Base-by-base conservation (phyloP, 2,113 vertebrate genomes). In the Siphamia tubifer region DNA sequence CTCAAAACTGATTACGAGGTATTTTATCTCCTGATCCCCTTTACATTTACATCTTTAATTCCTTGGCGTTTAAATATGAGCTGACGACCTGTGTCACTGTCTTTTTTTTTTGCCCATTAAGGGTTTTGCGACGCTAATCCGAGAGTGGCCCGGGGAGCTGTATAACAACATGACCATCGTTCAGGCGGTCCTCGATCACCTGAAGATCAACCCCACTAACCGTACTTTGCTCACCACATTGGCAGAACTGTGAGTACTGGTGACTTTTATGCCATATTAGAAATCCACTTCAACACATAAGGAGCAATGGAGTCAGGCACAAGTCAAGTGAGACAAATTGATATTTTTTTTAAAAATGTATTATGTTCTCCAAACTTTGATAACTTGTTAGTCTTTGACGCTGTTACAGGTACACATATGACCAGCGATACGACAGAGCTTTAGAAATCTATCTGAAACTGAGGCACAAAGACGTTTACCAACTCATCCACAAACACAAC, bases 1-100 rank as follows among this genome's bases (percentile, higher is more conserved):
- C 93, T 99, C 81, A 94, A 96, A 90, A 98, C 95, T 25, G 96
- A 99, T 86, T 98, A 96, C 12, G 96, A 99, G 94, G 98, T 98
- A 91, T 3, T 69, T 40, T 19, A 6, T 40, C 48, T 3, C 27
- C 8, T 6, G 2, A 1, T 34, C 2, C 1, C 51, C 10, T 5
- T 8, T 2, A 21, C 30, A 2, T 21, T 13, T 17, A 12, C 17
- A 21, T 9, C 6, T 2, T 51, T 17, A 8, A 45, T 45, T 12
- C 4, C 6, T 11, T 1, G 6, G 1, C 5, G 17, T 38, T 61
- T 9, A 1, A 49, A 12, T 1, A 0, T 16, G n/a, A 16, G 1
- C 13, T 45, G 8, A 54, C 16, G 1, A 8, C 36, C 10, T 47
- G 12, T 23, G 6, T 27, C n/a, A 6, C 15, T 34, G 23, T 44